Evolutionary conservation across 2,888 invertebrate species (phyloP).

Genomic region (Cyclophora punctaria): DNA sequence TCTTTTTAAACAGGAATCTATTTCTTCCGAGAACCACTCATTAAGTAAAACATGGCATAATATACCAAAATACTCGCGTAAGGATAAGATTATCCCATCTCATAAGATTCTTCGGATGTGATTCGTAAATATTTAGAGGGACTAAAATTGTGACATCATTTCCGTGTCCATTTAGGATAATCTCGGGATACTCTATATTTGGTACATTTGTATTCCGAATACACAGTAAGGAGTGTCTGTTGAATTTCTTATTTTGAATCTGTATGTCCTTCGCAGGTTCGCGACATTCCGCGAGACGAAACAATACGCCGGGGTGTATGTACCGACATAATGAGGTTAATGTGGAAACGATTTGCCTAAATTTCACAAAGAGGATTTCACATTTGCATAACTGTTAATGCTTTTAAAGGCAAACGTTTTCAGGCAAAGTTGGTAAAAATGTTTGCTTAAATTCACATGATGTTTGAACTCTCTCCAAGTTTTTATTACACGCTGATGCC

Average conservation of each 20-base stretch:
- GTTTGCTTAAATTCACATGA: slow-evolving; percentile 20
- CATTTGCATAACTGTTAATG: slow-evolving; percentile 37
- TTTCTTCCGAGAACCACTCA: too few relatives aligned
- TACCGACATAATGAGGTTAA: slow-evolving; percentile 17
- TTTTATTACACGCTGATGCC: slow-evolving; percentile 26
- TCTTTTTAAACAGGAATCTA: too few relatives aligned
- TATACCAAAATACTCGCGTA: too few relatives aligned
- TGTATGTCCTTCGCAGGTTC: slow-evolving; percentile 32
- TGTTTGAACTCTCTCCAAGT: slow-evolving; percentile 22
- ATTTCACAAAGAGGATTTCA: slow-evolving; percentile 28
- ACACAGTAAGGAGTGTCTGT: slow-evolving; percentile 33
- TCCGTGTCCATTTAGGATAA: slow-evolving; percentile 41
- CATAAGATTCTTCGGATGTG: not conserved
- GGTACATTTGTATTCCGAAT: slow-evolving; percentile 52
- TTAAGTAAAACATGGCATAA: too few relatives aligned
- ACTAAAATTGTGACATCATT: slow-evolving; percentile 37
- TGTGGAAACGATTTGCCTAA: slow-evolving; percentile 22
- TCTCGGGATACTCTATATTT: slow-evolving; percentile 43
- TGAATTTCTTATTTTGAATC: slow-evolving; percentile 50
- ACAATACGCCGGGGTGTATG: slow-evolving; percentile 11
- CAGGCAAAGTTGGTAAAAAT: slow-evolving; percentile 29
- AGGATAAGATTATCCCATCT: not conserved
- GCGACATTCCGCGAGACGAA: slow-evolving; percentile 8
- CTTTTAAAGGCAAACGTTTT: slow-evolving; percentile 26
- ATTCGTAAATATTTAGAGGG: slow-evolving; percentile 17